Evolutionary conservation across 2,888 invertebrate species (phyloP).

Genomic region (Sesia bembeciformis): DNA sequence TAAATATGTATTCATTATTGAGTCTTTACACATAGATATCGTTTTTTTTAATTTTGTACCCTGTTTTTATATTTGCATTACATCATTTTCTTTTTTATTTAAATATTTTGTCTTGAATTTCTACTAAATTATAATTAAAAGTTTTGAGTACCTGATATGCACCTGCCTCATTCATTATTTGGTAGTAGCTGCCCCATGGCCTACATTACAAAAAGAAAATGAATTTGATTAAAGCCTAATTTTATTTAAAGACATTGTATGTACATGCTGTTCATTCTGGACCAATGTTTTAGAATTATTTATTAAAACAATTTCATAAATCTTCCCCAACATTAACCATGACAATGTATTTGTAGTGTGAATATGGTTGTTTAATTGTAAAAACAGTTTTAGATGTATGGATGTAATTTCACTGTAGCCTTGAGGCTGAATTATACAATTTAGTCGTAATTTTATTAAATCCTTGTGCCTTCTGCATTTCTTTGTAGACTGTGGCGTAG

Average conservation of each 20-base stretch:
- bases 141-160: neutral
- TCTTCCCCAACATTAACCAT: slow-evolving; percentile 4
- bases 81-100: too few species aligned
- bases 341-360: slow-evolving; percentile 7
- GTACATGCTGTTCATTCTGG: neutral
- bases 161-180: neutral
- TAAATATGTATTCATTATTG: too few species aligned
- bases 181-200: neutral
- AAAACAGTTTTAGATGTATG: neutral
- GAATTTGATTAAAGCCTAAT: neutral
- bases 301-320: neutral
- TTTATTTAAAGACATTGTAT: neutral
- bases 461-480: slow-evolving; percentile 20
- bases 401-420: neutral
- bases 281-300: neutral
- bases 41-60: too few species aligned
- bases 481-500: slow-evolving; percentile 8
- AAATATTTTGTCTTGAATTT: too few species aligned
- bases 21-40: too few species aligned
- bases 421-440: neutral
- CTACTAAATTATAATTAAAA: neutral
- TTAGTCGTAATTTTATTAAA: slow-evolving; percentile 1
- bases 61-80: too few species aligned
- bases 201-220: neutral
- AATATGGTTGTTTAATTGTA: slow-evolving; percentile 1